Conservation (phyloP, 2,888 invertebrate genomes). For the Altica lythri region DNA sequence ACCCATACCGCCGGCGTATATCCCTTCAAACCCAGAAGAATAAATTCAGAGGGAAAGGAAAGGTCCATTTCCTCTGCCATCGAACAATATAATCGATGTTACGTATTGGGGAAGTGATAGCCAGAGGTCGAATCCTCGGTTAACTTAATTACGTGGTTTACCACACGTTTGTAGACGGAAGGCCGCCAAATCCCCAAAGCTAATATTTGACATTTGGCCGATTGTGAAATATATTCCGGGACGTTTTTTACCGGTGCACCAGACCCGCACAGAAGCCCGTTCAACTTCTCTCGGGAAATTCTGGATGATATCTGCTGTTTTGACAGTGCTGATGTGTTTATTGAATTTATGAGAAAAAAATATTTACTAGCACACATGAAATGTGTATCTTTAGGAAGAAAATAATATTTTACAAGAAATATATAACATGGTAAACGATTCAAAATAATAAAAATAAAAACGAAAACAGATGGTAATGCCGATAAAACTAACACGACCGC, state of each 20-base stretch:
- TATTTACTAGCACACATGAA: too few relatives aligned
- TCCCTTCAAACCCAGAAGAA: slow-evolving; percentile 15
- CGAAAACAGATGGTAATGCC: too few relatives aligned
- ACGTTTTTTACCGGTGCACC: slow-evolving; percentile 25
- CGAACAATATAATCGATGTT: slow-evolving; percentile 29
- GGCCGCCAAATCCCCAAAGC: slow-evolving; percentile 35
- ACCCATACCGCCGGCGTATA: background rate
- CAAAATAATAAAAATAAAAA: too few relatives aligned
- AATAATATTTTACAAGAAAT: too few relatives aligned
- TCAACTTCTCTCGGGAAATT: slow-evolving; percentile 17
- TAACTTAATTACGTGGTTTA: slow-evolving; percentile 28
- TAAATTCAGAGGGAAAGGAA: slow-evolving; percentile 18
- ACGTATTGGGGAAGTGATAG: slow-evolving; percentile 27
- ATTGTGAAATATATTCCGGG: slow-evolving; percentile 37
- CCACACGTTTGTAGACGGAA: slow-evolving; percentile 29
- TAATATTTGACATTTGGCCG: slow-evolving; percentile 40
- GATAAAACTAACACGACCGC: too few relatives aligned
- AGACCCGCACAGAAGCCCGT: slow-evolving; percentile 3
- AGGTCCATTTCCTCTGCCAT: slow-evolving; percentile 23
- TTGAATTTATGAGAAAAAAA: too few relatives aligned
- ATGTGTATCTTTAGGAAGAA: too few relatives aligned
- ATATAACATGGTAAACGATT: too few relatives aligned
- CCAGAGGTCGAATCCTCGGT: slow-evolving; percentile 29
- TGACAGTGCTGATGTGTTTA: slow-evolving; percentile 16
- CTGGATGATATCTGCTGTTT: slow-evolving; percentile 7